Conservation (phyloP, 2,797 vertebrate genomes). For the Macropodus opercularis region DNA sequence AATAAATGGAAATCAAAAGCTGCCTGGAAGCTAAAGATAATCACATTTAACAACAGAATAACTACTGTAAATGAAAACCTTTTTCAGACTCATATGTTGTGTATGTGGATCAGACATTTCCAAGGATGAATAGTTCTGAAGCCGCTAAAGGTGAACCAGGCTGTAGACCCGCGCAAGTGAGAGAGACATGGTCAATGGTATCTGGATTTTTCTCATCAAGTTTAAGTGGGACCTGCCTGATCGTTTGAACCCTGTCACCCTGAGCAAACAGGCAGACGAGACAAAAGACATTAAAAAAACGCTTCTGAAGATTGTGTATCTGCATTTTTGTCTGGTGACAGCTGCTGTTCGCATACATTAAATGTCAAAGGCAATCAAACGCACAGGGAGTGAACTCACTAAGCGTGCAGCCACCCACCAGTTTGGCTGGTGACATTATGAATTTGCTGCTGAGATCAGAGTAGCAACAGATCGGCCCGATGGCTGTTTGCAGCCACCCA, state of each 20-base stretch:
- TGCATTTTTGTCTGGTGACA: slow-evolving; percentile 3
- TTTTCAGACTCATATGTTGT: background rate
- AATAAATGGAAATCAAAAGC: background rate
- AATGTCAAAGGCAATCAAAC: slow-evolving; percentile 15
- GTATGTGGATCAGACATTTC: too few relatives aligned
- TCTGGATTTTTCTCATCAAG: too few relatives aligned
- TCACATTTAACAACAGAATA: slow-evolving; percentile 8
- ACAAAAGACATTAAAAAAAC: background rate
- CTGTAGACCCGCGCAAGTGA: too few relatives aligned
- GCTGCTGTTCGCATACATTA: background rate
- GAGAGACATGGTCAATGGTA: too few relatives aligned
- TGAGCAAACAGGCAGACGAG: too few relatives aligned
- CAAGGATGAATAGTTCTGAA: too few relatives aligned
- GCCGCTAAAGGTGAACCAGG: too few relatives aligned
- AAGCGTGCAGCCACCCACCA: slow-evolving; percentile 16
- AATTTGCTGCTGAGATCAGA: slow-evolving; percentile 39
- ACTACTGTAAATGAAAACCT: slow-evolving; percentile 8
- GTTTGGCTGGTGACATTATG: slow-evolving; percentile 20
- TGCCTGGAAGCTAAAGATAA: background rate
- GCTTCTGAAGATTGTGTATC: background rate
- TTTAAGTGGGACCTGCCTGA: too few relatives aligned
- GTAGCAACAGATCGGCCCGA: slow-evolving; percentile 15
- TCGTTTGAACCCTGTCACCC: too few relatives aligned
- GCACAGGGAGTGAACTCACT: background rate
- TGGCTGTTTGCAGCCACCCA: slow-evolving; percentile 23